phyloP scores from a whole-genome alignment of 2,113 vertebrate genomes.

The Phylloscopus trochilus region DNA sequence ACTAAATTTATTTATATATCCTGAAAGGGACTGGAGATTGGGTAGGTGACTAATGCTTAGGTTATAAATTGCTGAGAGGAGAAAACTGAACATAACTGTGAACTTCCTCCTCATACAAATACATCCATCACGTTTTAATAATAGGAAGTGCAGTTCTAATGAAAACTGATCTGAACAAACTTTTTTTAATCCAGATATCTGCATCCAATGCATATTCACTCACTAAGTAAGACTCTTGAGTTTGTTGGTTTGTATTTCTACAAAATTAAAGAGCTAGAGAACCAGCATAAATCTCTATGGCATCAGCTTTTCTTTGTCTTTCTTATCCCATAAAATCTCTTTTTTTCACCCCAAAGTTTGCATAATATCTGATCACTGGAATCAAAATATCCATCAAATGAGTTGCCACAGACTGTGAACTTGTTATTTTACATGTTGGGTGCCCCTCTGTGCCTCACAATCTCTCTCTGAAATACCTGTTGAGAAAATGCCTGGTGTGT shows the following conservation, averaged over 20 bases:
- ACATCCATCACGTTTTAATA: constrained; percentile 28
- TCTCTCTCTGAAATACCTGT: not conserved
- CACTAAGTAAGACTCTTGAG: not conserved
- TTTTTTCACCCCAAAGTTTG: not conserved
- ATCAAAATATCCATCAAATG: not conserved
- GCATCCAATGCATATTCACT: not conserved
- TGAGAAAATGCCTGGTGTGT: not conserved
- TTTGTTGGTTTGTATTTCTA: not conserved
- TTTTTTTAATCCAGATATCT: not conserved
- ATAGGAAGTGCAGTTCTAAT: not conserved
- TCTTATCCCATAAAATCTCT: not conserved
- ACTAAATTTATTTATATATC: constrained; percentile 7
- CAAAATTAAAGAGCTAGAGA: not conserved
- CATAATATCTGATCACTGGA: not conserved
- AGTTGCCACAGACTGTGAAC: not conserved
- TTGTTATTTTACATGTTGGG: not conserved
- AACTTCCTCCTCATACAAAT: not conserved
- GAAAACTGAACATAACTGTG: not conserved
- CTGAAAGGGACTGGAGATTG: constrained; percentile 24
- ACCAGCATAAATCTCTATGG: not conserved
- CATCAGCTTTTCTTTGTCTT: not conserved
- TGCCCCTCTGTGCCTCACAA: not conserved
- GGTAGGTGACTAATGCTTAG: constrained; percentile 26
- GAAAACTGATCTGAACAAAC: not conserved
- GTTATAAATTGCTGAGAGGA: constrained; percentile 16